A percentile compares a stretch with the other conserved stretches of the same genome.
Evolutionary conservation across 2,113 vertebrate genomes (phyloP).

Genomic region (Ceuthmochares aereus): DNA sequence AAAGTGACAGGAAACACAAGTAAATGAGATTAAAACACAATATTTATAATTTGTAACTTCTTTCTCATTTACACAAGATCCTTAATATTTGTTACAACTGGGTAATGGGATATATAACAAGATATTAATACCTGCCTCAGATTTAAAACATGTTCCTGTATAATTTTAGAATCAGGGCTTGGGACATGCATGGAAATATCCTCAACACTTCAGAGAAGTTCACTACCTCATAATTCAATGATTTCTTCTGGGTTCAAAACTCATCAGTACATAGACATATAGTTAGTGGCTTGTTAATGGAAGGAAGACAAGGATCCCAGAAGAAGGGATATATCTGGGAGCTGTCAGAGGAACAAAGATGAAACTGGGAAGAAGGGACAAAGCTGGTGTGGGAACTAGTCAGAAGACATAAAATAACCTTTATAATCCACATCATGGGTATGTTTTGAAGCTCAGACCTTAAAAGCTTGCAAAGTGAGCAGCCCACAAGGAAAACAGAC

Average conservation of each 20-base stretch:
- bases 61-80: not conserved
- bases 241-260: not conserved
- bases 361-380: not conserved
- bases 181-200: not conserved
- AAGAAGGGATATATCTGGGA: not conserved
- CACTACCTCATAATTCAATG: not conserved
- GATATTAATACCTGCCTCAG: not conserved
- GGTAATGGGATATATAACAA: not conserved
- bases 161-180: not conserved
- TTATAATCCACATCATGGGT: not conserved
- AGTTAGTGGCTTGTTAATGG: not conserved
- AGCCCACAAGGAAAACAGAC: rapidly evolving
- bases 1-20: not conserved
- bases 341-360: not conserved
- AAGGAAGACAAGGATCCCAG: not conserved
- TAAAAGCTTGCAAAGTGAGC: not conserved
- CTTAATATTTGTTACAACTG: not conserved
- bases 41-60: not conserved
- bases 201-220: not conserved
- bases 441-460: not conserved
- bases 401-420: not conserved
- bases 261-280: not conserved
- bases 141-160: rapidly evolving
- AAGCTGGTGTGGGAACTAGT: not conserved
- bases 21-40: not conserved